Conservation (phyloP, 1,140 invertebrate genomes). For the Psix sp. region DNA sequence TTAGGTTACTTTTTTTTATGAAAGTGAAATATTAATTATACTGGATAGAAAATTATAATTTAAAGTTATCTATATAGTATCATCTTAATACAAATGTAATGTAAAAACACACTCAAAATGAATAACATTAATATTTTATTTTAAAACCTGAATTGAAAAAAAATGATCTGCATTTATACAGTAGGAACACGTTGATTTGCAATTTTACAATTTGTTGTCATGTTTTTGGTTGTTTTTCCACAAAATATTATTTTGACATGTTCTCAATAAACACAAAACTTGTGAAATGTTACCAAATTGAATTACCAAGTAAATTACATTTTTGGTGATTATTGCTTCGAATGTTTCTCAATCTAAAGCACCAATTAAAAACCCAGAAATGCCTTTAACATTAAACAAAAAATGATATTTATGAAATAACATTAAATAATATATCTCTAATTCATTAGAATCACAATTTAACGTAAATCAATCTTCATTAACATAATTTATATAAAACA, state of each 20-base stretch:
- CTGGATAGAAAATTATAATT: too few species aligned
- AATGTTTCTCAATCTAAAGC: too few species aligned
- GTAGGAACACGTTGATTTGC: constrained; percentile 49
- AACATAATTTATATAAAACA: constrained; percentile 7
- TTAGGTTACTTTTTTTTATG: constrained; percentile 11
- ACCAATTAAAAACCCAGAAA: too few species aligned
- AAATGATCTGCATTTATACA: constrained; percentile 19
- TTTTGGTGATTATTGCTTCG: too few species aligned
- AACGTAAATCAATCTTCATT: constrained; percentile 5
- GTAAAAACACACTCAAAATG: too few species aligned
- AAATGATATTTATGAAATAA: background rate
- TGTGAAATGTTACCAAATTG: background rate
- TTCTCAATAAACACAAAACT: constrained; percentile 41
- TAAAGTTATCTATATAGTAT: too few species aligned
- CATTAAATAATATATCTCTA: background rate
- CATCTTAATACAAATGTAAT: too few species aligned
- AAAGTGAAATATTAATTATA: too few species aligned
- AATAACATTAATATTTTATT: too few species aligned
- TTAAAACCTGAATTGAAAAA: background rate
- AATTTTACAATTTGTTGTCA: constrained; percentile 12
- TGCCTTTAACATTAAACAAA: too few species aligned
- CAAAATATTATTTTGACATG: constrained; percentile 6
- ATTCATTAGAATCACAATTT: constrained; percentile 5
- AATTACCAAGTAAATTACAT: too few species aligned
- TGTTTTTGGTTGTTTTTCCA: constrained; percentile 19